phyloP scores from a whole-genome alignment of 2,888 invertebrate genomes.

The Drosophila niveifrons region DNA sequence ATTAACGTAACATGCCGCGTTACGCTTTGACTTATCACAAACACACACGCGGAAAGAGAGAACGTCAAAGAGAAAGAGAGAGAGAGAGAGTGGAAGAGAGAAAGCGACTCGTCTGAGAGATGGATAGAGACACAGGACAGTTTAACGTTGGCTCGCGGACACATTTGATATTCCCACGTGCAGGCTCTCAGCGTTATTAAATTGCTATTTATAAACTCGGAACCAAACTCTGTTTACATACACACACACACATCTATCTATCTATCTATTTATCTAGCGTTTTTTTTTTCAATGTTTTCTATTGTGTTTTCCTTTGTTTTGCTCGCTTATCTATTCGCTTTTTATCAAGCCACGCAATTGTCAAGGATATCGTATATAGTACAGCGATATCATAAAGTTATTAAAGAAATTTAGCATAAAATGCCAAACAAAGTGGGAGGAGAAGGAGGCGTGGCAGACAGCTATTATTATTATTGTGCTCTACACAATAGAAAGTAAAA shows the following conservation, averaged over 20 bases:
- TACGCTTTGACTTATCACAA: conserved; percentile 70
- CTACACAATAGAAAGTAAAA: background rate
- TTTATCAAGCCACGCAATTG: conserved; percentile 59
- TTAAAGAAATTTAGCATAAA: conserved; percentile 51
- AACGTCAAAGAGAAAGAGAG: conserved; percentile 8
- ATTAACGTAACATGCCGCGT: conserved; percentile 76
- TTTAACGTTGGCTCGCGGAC: conserved; percentile 43
- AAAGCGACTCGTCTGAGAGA: conserved; percentile 4
- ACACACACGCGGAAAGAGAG: conserved; percentile 10
- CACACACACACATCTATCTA: conserved; percentile 6
- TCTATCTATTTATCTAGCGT: background rate
- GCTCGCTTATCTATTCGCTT: conserved; percentile 8
- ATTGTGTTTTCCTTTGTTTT: conserved; percentile 28
- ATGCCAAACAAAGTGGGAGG: conserved; percentile 24
- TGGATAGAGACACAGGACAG: conserved; percentile 34
- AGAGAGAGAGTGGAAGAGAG: conserved; percentile 14
- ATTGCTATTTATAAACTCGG: conserved; percentile 72
- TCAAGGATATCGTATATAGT: conserved; percentile 43
- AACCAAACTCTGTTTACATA: conserved; percentile 34
- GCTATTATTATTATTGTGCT: conserved; percentile 16
- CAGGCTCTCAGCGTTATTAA: conserved; percentile 75
- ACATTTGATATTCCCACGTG: conserved; percentile 76
- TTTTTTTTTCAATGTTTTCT: conserved; percentile 23
- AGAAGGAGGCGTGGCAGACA: conserved; percentile 30
- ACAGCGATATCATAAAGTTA: conserved; percentile 51